These are phyloP conservation scores for Picathartes gymnocephalus DNA, from an alignment of 2,113 vertebrate species.

Conservation along the genomic window DNA sequence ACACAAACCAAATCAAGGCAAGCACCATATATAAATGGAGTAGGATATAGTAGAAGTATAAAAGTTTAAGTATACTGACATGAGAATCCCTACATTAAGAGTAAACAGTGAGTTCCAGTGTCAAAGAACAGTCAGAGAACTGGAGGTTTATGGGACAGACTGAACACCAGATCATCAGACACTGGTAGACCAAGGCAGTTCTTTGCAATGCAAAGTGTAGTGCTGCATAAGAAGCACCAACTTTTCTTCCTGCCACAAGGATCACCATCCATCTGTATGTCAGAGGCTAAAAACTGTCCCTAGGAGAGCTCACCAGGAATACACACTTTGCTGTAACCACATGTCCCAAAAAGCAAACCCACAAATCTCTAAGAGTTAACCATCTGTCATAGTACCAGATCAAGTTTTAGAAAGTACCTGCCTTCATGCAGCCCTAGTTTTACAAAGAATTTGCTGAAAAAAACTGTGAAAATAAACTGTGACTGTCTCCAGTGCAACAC, in stretches of 20 bases:
- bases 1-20: background rate
- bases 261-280: rapidly evolving
- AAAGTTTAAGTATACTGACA: background rate
- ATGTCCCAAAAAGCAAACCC: background rate
- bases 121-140: background rate
- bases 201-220: background rate
- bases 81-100: background rate
- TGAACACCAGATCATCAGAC: background rate
- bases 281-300: background rate
- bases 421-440: background rate
- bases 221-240: background rate
- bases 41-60: background rate
- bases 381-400: background rate
- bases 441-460: background rate
- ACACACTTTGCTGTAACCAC: background rate
- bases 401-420: background rate
- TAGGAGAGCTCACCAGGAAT: background rate
- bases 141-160: background rate
- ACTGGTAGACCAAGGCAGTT: background rate
- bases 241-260: background rate
- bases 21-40: background rate
- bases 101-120: background rate
- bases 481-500: background rate
- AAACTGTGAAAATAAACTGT: background rate
- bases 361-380: background rate